These are phyloP conservation scores for Notarius lentiginosus DNA, from an alignment of 2,113 vertebrate genomes.

Conservation along the genomic window DNA sequence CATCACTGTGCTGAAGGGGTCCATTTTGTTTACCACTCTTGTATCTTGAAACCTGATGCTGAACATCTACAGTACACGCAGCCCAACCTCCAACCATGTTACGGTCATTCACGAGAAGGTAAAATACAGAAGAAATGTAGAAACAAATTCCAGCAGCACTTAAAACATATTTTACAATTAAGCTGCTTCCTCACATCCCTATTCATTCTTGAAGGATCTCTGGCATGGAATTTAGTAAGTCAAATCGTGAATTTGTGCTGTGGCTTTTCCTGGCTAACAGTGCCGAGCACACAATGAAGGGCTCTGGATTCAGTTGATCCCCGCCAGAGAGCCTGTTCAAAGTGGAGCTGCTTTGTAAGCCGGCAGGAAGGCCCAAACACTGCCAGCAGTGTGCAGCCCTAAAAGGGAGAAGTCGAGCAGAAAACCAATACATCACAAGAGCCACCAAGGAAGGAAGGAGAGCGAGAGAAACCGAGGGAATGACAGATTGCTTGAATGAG, in stretches of 20 bases:
- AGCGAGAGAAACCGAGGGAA: conserved; percentile 12
- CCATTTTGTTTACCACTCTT: not conserved
- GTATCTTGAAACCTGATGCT: not conserved
- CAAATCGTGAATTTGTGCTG: conserved; percentile 57
- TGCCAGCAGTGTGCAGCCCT: conserved; percentile 61
- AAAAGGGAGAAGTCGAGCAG: conserved; percentile 58
- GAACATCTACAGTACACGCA: not conserved
- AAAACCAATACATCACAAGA: conserved; percentile 62
- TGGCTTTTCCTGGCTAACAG: conserved; percentile 54
- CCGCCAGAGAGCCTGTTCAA: conserved; percentile 54
- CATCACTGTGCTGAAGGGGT: not conserved
- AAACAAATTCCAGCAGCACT: conserved; percentile 38
- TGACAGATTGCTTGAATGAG: conserved; percentile 34
- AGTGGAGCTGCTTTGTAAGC: conserved; percentile 55
- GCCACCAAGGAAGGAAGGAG: conserved; percentile 36
- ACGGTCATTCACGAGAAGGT: conserved; percentile 10
- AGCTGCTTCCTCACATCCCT: conserved; percentile 49
- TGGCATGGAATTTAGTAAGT: conserved; percentile 57
- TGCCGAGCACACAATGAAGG: conserved; percentile 52
- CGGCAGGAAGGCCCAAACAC: conserved; percentile 55
- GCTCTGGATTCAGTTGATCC: conserved; percentile 56
- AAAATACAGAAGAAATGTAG: conserved; percentile 1
- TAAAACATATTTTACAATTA: conserved; percentile 29
- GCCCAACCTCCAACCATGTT: not conserved
- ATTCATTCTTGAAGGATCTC: conserved; percentile 49